Evolutionary conservation across 2,797 vertebrate genomes (phyloP).

Genomic region (Arctocebus calabarensis): DNA sequence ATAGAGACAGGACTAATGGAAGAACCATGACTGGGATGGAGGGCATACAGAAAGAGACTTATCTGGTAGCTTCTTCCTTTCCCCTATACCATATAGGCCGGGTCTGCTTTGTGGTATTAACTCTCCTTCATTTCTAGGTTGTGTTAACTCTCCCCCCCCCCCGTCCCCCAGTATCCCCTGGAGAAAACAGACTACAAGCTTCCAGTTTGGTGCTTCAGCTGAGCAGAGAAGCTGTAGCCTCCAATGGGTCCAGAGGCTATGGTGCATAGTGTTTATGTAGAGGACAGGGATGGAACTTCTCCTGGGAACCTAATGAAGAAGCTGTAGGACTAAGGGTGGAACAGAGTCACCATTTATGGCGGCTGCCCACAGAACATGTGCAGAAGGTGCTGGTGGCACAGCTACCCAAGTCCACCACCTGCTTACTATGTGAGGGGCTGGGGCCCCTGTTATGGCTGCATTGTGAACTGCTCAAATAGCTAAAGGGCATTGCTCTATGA

Average conservation of each 20-base stretch:
- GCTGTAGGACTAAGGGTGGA: slow-evolving; percentile 89
- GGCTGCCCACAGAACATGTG: slow-evolving; percentile 88
- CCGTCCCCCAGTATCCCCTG: not conserved
- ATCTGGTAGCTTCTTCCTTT: not conserved
- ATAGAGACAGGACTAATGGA: not conserved
- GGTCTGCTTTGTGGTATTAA: not conserved
- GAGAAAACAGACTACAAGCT: not conserved
- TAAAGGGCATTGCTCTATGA: slow-evolving; percentile 94
- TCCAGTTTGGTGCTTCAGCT: not conserved
- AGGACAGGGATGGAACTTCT: slow-evolving; percentile 92
- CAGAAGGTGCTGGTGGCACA: slow-evolving; percentile 87
- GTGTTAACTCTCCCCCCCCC: not conserved
- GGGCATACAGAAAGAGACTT: not conserved
- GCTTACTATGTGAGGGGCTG: slow-evolving; percentile 91
- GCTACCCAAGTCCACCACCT: slow-evolving; percentile 88
- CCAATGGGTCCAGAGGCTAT: slow-evolving; percentile 79
- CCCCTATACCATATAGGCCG: not conserved
- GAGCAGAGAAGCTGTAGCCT: not conserved
- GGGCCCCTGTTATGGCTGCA: slow-evolving; percentile 89
- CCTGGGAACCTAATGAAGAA: slow-evolving; percentile 91
- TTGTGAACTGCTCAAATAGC: slow-evolving; percentile 93
- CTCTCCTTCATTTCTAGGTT: not conserved
- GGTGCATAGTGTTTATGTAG: slow-evolving; percentile 91
- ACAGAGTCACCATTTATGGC: slow-evolving; percentile 93
- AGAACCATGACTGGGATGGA: not conserved